phyloP scores from a whole-genome alignment of 2,113 vertebrate species.

The Dasyornis broadbenti region DNA sequence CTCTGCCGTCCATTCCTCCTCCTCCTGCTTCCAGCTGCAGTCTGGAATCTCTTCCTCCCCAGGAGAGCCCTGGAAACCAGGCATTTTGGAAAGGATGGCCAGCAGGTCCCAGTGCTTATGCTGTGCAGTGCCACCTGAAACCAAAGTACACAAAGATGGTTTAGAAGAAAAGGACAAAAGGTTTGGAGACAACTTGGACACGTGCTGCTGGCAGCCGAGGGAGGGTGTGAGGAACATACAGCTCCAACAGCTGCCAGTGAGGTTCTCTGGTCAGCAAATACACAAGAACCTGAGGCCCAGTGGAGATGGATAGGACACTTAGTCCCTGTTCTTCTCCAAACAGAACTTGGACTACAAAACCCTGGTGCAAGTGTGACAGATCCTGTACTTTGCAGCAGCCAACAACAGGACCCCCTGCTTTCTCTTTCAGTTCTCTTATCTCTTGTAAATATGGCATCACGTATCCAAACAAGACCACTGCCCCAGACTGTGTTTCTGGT shows the following conservation, averaged over 20 bases:
- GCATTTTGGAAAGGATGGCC: neutral
- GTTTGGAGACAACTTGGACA: neutral
- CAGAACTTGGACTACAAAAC: neutral
- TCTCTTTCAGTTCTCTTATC: neutral
- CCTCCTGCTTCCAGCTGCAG: neutral
- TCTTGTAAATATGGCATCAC: neutral
- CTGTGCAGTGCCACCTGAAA: neutral
- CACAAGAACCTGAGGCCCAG: neutral
- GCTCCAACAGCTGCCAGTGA: neutral
- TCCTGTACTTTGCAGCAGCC: neutral
- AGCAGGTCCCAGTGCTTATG: neutral
- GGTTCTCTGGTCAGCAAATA: neutral
- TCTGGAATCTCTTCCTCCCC: neutral
- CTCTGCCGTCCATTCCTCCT: neutral
- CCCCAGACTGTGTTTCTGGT: neutral
- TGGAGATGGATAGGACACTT: neutral
- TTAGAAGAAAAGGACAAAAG: neutral
- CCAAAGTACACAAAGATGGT: neutral
- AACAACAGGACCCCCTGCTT: neutral
- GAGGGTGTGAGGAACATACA: neutral
- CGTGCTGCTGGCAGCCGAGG: neutral
- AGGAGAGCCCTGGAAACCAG: neutral
- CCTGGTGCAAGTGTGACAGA: neutral
- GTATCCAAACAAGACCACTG: neutral
- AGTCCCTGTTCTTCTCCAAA: neutral